Percentiles rank a stretch among this genome's conserved stretches.
Evolutionary conservation across 2,113 vertebrate genomes (phyloP).

Genomic region (Boleophthalmus pectinirostris): DNA sequence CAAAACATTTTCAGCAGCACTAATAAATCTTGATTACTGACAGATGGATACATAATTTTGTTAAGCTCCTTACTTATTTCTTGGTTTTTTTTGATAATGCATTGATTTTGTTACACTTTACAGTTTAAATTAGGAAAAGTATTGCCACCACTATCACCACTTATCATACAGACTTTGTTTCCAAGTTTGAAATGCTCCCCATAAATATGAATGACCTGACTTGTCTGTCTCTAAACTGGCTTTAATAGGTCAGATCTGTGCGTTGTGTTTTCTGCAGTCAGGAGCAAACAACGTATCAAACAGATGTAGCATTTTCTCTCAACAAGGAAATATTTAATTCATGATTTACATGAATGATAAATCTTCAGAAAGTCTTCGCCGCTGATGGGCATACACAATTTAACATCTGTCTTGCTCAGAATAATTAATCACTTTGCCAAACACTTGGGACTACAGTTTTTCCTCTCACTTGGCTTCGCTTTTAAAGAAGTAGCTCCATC

Average conservation of each 20-base stretch:
- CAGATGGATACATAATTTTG: neutral
- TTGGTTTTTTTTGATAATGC: neutral
- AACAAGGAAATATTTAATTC: constrained; percentile 82
- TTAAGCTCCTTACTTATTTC: neutral
- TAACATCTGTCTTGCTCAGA: constrained; percentile 80
- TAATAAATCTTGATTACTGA: too few relatives aligned
- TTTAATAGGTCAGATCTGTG: constrained; percentile 59
- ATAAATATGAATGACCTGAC: neutral
- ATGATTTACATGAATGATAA: constrained; percentile 83
- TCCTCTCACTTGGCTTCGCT: constrained; percentile 63
- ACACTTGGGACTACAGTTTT: constrained; percentile 72
- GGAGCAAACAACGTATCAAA: constrained; percentile 66
- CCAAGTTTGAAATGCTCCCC: constrained; percentile 7
- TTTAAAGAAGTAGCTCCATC: constrained; percentile 65
- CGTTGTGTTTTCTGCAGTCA: constrained; percentile 49
- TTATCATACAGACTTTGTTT: neutral
- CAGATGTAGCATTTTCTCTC: constrained; percentile 78
- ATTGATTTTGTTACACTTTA: neutral
- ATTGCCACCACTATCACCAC: neutral
- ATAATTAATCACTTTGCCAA: constrained; percentile 74
- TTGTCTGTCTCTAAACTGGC: constrained; percentile 20
- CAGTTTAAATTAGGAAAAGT: neutral
- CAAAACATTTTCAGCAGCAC: too few relatives aligned
- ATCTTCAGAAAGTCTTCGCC: constrained; percentile 77
- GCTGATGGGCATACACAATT: constrained; percentile 82